Percentiles rank a stretch among this genome's conserved stretches.
Evolutionary conservation across 1,140 invertebrate genomes (phyloP).

Genomic region (Hyles vespertilio): DNA sequence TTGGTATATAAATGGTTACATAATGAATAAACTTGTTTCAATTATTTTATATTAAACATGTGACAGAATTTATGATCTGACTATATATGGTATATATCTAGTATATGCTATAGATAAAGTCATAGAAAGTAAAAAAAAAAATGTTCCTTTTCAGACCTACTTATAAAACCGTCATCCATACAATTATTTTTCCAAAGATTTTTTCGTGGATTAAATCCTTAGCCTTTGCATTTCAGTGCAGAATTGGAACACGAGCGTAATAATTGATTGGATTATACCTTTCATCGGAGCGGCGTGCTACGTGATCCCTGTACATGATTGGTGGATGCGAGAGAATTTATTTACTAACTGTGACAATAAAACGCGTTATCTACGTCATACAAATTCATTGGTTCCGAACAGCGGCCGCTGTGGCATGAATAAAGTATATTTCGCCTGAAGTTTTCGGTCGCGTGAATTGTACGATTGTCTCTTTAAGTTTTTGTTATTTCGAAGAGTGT

Average conservation of each 20-base stretch:
- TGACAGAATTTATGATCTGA: too few relatives aligned
- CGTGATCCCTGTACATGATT: constrained; percentile 67
- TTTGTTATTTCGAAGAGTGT: too few relatives aligned
- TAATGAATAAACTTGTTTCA: too few relatives aligned
- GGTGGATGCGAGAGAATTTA: constrained; percentile 51
- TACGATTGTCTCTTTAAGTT: too few relatives aligned
- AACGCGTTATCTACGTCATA: constrained; percentile 47
- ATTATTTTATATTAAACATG: too few relatives aligned
- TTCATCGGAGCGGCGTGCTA: constrained; percentile 45
- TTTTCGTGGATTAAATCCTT: constrained; percentile 37
- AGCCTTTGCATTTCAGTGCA: constrained; percentile 45
- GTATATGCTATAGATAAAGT: too few relatives aligned
- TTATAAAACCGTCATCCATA: too few relatives aligned
- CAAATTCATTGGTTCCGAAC: constrained; percentile 41
- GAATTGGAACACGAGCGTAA: constrained; percentile 57
- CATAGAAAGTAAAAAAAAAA: too few relatives aligned
- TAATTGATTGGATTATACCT: constrained; percentile 72
- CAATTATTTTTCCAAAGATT: neutral
- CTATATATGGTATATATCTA: too few relatives aligned
- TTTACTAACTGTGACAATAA: constrained; percentile 56
- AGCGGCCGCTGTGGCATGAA: constrained; percentile 27
- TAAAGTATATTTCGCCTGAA: constrained; percentile 35
- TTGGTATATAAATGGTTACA: too few relatives aligned
- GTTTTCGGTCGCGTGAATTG: constrained; percentile 6
- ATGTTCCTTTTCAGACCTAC: too few relatives aligned